A percentile compares a stretch with the other conserved stretches of the same genome.
These are phyloP conservation scores for Phyllopteryx taeniolatus DNA, from an alignment of 2,113 vertebrate genomes.

Conservation along the genomic window DNA sequence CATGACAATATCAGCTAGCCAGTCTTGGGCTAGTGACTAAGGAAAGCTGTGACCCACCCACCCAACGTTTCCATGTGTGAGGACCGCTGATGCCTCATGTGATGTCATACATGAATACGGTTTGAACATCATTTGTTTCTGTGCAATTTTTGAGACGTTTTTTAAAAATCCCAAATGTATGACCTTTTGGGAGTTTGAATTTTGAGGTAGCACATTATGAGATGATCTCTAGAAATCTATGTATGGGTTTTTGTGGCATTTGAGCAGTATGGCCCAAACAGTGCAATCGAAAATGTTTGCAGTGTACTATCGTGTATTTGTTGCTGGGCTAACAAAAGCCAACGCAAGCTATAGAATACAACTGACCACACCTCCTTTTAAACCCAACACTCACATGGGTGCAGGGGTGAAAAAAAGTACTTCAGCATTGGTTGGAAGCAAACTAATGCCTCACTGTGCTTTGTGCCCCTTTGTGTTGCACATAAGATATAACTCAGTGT, in stretches of 20 bases:
- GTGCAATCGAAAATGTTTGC: not conserved
- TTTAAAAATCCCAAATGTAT: not conserved
- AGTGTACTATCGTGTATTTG: not conserved
- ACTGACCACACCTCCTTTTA: not conserved
- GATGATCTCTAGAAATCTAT: no score
- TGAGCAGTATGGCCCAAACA: not conserved
- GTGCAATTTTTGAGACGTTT: not conserved
- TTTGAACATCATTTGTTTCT: not conserved
- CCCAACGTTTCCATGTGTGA: not conserved
- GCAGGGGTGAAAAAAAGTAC: not conserved
- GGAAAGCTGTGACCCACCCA: no score
- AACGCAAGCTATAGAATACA: not conserved
- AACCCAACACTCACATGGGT: not conserved
- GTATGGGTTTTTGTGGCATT: not conserved
- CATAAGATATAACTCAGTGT: constrained; percentile 2
- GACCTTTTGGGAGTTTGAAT: not conserved
- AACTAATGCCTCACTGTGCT: not conserved
- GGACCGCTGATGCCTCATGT: not conserved
- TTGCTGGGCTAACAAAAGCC: not conserved
- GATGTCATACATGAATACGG: not conserved
- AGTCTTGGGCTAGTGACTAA: not conserved
- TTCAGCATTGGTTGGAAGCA: not conserved
- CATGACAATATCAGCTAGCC: not conserved
- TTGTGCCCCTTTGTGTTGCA: constrained; percentile 1
- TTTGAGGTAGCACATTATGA: not conserved